Evolutionary conservation across 2,888 invertebrate species (phyloP).

Genomic region (Torymus texanus): DNA sequence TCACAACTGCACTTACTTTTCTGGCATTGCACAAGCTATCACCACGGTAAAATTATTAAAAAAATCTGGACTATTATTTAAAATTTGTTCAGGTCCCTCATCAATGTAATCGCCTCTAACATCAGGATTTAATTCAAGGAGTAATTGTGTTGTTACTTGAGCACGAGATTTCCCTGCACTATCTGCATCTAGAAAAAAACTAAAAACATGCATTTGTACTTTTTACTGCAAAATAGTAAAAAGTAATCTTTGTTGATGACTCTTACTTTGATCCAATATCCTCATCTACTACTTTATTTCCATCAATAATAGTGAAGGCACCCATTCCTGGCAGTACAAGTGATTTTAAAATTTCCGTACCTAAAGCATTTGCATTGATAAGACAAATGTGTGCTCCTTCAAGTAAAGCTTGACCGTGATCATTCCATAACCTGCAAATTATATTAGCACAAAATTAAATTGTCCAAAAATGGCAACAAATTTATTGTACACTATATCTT

Average conservation of each 20-base stretch:
- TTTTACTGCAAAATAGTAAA: slow-evolving; percentile 9
- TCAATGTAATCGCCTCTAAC: slow-evolving; percentile 95
- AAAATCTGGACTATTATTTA: slow-evolving; percentile 90
- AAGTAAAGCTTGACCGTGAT: slow-evolving; percentile 94
- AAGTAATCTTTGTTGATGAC: slow-evolving; percentile 21
- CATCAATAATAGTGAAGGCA: slow-evolving; percentile 94
- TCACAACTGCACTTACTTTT: slow-evolving; percentile 77
- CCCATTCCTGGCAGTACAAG: slow-evolving; percentile 96
- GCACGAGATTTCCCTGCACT: slow-evolving; percentile 90
- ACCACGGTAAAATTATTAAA: slow-evolving; percentile 93
- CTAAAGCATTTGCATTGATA: slow-evolving; percentile 93
- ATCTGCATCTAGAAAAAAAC: slow-evolving; percentile 92
- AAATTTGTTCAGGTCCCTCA: slow-evolving; percentile 89
- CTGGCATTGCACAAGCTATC: slow-evolving; percentile 85
- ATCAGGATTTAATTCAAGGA: slow-evolving; percentile 94
- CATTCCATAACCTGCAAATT: slow-evolving; percentile 93
- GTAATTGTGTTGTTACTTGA: slow-evolving; percentile 86
- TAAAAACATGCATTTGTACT: slow-evolving; percentile 67
- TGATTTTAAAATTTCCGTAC: slow-evolving; percentile 96
- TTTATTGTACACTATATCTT: not conserved
- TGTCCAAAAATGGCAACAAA: not conserved
- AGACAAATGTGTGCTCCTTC: slow-evolving; percentile 94
- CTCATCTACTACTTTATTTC: slow-evolving; percentile 89
- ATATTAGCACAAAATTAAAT: slow-evolving; percentile 20
- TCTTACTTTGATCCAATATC: slow-evolving; percentile 94